Evolutionary conservation across 2,113 vertebrate genomes (phyloP), one percentile per base, ranked within the genome.

Genomic region (Neolamprologus modestus): DNA sequence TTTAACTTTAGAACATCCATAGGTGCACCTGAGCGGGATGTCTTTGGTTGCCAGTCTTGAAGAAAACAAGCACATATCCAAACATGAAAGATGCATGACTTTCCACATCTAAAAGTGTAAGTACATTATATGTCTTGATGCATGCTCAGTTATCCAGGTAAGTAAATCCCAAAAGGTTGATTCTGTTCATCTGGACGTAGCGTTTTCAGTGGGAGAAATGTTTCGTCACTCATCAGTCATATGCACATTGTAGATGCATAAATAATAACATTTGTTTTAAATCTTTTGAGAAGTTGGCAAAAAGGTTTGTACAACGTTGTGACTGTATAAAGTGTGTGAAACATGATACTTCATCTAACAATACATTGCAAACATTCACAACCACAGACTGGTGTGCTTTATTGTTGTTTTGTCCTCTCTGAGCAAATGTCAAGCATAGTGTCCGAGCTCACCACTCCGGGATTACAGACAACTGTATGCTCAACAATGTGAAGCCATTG

Each of bases 401-500:
- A 52, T 19, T 1, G 50, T 52, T 52, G 17, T 52, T 52, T 52
- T 52, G 17, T 52, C 50, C 50, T 52, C 50, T 52, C 17, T 52
- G 50, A 52, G 50, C 17, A 52, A 52, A 52, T 52, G 50, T n/a
- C 50, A 52, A 52, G 8, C 50, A 52, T 52, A 52, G 4, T 52
- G 50, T 52, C 50, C 17, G 2, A 52, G 17, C 50, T 52, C 50
- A 52, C 50, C 50, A 52, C 50, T 19, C 17, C 50, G 0, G 50
- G 17, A 52, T 52, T 52, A 52, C 17, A 52, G 8, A n/a, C 0
- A 52, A 52, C 50, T 52, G 17, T 1, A 19, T 28, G 54, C 54
- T 57, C 10, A 57, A 28, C 12, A 57, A 0, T 0, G 4, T 12
- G 21, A 57, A 57, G 21, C 54, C 54, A 13, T 1, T 57, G 54